phyloP scores from a whole-genome alignment of 2,113 vertebrate species.

The zebrafish (Danio rerio) region DNA sequence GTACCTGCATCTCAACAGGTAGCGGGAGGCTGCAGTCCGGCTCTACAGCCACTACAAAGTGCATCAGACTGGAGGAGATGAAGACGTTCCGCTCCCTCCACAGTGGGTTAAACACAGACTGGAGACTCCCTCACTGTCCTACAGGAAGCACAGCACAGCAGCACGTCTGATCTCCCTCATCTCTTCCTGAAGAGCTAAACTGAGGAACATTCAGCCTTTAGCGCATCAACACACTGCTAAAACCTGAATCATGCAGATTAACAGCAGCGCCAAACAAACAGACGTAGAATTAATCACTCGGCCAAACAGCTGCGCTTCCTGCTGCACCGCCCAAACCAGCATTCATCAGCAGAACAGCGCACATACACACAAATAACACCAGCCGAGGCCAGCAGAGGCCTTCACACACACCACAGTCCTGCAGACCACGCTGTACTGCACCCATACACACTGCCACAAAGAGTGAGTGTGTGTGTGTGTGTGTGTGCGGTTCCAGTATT shows the following conservation, averaged over 20 bases:
- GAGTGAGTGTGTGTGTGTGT: conserved; percentile 3
- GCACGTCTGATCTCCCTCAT: no score
- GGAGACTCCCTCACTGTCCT: no score
- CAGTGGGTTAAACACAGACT: no score
- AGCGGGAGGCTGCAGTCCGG: no score
- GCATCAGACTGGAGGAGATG: no score
- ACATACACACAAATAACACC: conserved; percentile 40
- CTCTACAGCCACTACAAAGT: no score
- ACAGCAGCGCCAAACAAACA: conserved; percentile 13
- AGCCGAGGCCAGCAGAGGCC: conserved; percentile 29
- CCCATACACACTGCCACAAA: conserved; percentile 28
- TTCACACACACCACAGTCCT: conserved; percentile 29
- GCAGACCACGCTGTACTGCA: conserved; percentile 23
- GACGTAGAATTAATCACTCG: conserved; percentile 30
- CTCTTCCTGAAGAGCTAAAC: background rate
- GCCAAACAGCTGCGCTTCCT: conserved; percentile 42
- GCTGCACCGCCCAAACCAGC: conserved; percentile 39
- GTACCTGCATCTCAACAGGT: no score
- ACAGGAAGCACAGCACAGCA: no score
- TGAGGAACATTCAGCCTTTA: background rate
- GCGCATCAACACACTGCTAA: background rate
- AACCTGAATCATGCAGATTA: background rate
- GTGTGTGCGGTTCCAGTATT: no score
- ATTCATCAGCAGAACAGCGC: conserved; percentile 1
- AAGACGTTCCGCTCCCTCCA: no score